Evolutionary conservation across 2,797 vertebrate species (phyloP), one percentile per base, ranked within the genome.

Genomic region (Sphaeramia orbicularis): DNA sequence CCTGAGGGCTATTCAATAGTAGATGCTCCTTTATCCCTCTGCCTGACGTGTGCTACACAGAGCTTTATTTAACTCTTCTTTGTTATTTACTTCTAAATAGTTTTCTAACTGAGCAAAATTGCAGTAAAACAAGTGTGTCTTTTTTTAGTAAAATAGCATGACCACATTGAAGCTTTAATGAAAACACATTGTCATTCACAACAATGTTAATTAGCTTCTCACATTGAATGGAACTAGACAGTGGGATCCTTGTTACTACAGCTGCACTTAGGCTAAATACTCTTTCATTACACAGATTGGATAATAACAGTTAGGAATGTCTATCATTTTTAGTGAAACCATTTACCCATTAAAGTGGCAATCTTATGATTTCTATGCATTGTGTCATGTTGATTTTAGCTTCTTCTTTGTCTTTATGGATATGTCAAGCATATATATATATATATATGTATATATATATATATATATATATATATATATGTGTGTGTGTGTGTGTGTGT

Each of bases 201-300:
- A 65, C 78, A 72, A 71, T 67, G 57, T 63, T 71, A 75, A 80
- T 75, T 74, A 43, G 35, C 76, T 60, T 70, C 44, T 80, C 47
- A 57, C 65, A 57, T 76, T 42, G 9, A 18, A 56, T 44, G 35
- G 41, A 49, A 56, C 49, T 12, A 65, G 35, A 70, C 12, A 32
- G 37, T 40, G 45, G 13, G 21, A 62, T 72, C 30, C 37, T 65
- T 71, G 40, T 37, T 58, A 37, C 66, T 71, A 44, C 62, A 76
- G 70, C 80, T 78, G 67, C 79, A 76, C 16, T 73, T 74, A 54
- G 19, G 51, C 44, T 7, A 74, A 62, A 71, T 52, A 50, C 67
- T 66, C 65, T 60, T 69, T 85, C 57, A 87, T 68, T 76, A 67
- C n/a, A 8, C 45, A 71, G 66, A 90, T 84, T 89, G 67, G 79